Evolutionary conservation across 2,888 invertebrate genomes (phyloP), one percentile per base, ranked within the genome.

Genomic region (Julus scandinavius): DNA sequence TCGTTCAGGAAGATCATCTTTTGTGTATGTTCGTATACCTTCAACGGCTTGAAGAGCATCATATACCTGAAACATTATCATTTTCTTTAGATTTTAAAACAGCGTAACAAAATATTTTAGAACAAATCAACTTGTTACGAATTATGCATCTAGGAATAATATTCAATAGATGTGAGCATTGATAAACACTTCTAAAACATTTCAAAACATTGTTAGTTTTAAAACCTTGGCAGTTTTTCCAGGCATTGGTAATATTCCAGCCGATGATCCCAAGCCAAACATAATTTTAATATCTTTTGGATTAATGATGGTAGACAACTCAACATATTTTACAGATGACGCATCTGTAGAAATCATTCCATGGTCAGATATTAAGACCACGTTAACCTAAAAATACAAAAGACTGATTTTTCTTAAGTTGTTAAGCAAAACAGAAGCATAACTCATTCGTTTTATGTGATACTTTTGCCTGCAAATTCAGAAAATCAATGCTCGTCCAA

Each of bases 291-390:
- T 90, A 54, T 91, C 90, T 50, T 89, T 89, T 15, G 90, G 88
- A 87, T 91, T 89, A 38, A 92, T 86, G 84, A 90, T 89, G 49
- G 91, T 89, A 41, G 91, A 91, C 40, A 92, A 89, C 17, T 91
- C 90, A 41, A 91, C 90, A 17, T 90, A 90, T 29, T 88, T 90
- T 20, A 91, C 89, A 63, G 89, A 90, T 17, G 90, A 90, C 2
- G 90, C 90, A 29, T 91, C 91, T 3, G 91, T 90, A 88, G 90
- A 90, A 29, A 91, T 91, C 92, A 92, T 92, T 49, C 92, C 92
- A 87, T 92, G 92, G 89, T 87, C 87, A 5, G 87, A 87, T 40
- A 87, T 72, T 41, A 87, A 13, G 7, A 87, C 72, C 11, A 87
- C 87, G 13, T 87, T 87, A 40, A 87, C n/a, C 87, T 87, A 63